Percentiles rank a stretch among this genome's conserved stretches.
Evolutionary conservation across 2,113 vertebrate species (phyloP).

Genomic region (Tychaedon coryphoeus): DNA sequence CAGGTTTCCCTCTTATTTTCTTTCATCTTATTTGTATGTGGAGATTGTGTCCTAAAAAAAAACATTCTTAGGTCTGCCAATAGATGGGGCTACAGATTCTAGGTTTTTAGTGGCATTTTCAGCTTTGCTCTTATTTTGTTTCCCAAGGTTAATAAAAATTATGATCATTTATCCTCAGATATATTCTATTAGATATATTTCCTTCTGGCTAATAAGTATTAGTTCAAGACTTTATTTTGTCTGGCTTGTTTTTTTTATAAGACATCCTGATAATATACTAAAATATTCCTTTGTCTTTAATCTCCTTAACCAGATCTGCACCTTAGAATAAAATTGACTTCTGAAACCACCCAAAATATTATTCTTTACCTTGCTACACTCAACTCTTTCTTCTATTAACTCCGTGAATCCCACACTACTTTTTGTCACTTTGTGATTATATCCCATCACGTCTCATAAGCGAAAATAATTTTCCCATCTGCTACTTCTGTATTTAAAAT

Average conservation of each 20-base stretch:
- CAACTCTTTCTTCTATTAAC: neutral
- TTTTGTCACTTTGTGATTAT: neutral
- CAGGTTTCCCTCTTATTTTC: neutral
- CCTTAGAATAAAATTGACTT: neutral
- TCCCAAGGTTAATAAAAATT: neutral
- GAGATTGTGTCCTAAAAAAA: neutral
- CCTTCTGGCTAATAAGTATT: neutral
- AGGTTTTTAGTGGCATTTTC: neutral
- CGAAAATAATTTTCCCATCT: neutral
- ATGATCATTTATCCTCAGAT: neutral
- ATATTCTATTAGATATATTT: neutral
- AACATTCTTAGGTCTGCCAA: neutral
- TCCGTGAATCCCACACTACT: too few species aligned
- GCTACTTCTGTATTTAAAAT: neutral
- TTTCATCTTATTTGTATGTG: neutral
- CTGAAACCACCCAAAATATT: neutral
- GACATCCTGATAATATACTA: neutral
- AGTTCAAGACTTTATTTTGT: neutral
- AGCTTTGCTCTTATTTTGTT: neutral
- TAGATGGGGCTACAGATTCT: slow-evolving; percentile 17
- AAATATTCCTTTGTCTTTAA: neutral
- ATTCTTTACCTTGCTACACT: neutral
- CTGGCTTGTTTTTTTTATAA: neutral
- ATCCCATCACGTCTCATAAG: fast-evolving
- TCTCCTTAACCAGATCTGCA: neutral